phyloP scores from a whole-genome alignment of 92 coral and sea anemone genomes.

The Paragorgia papillata region DNA sequence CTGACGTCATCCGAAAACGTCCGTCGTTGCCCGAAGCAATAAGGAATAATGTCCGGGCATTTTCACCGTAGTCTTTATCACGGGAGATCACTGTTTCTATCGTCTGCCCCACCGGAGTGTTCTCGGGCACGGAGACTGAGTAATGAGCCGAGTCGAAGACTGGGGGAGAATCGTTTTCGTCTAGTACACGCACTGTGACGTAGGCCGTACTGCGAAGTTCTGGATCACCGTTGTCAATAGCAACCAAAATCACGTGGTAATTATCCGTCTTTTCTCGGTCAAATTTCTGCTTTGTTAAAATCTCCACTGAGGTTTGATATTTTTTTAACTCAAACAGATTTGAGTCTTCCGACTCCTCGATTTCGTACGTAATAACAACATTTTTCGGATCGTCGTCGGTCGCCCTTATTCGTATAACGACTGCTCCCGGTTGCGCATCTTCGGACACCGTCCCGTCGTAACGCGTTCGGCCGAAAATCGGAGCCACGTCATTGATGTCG shows the following conservation, averaged over 20 bases:
- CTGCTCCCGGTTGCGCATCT: slow-evolving; percentile 58
- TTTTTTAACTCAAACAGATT: not conserved
- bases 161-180: slow-evolving; percentile 83
- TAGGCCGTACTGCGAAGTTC: slow-evolving; percentile 42
- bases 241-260: slow-evolving; percentile 49
- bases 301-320: slow-evolving; percentile 43
- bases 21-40: slow-evolving; percentile 74
- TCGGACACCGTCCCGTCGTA: slow-evolving; percentile 65
- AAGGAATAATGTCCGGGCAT: slow-evolving; percentile 56
- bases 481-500: slow-evolving; percentile 73
- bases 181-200: slow-evolving; percentile 70
- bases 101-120: slow-evolving; percentile 60
- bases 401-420: slow-evolving; percentile 75
- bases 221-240: slow-evolving; percentile 67
- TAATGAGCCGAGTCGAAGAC: slow-evolving; percentile 57
- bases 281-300: slow-evolving; percentile 55
- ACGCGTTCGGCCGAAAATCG: slow-evolving; percentile 55
- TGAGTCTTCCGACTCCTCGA: not conserved
- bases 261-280: slow-evolving; percentile 67
- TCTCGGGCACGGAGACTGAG: slow-evolving; percentile 64
- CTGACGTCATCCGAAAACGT: slow-evolving; percentile 61
- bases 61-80: slow-evolving; percentile 69
- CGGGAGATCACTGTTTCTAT: slow-evolving; percentile 59
- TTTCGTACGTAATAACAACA: not conserved
- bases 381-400: slow-evolving; percentile 71